Evolutionary conservation across 1,140 invertebrate species (phyloP).

Genomic region (Lerema accius): DNA sequence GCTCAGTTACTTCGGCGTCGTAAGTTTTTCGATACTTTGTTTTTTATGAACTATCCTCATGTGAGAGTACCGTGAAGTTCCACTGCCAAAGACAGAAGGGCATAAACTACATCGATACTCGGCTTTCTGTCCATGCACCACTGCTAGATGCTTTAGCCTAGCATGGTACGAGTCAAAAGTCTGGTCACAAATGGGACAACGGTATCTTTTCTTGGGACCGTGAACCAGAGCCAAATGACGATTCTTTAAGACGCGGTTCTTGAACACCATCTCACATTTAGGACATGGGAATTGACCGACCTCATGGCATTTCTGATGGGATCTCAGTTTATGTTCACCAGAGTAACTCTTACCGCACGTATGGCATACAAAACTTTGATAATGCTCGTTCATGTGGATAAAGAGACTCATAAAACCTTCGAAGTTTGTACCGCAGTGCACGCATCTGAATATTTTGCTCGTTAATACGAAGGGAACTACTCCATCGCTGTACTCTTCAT

Average conservation of each 20-base stretch:
- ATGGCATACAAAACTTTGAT: conserved; percentile 83
- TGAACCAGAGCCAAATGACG: conserved; percentile 47
- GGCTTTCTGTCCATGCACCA: conserved; percentile 52
- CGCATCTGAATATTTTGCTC: conserved; percentile 54
- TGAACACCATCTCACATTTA: conserved; percentile 87
- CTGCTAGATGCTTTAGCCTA: conserved; percentile 54
- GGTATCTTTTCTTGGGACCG: conserved; percentile 52
- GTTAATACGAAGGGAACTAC: conserved; percentile 58
- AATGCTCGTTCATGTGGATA: conserved; percentile 72
- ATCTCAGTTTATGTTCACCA: conserved; percentile 76
- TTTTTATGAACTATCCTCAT: conserved; percentile 53
- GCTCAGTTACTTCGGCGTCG: neutral
- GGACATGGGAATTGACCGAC: conserved; percentile 86
- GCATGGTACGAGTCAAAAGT: conserved; percentile 54
- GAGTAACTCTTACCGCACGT: conserved; percentile 86
- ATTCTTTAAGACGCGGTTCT: conserved; percentile 45
- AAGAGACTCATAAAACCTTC: conserved; percentile 56
- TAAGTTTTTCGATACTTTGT: conserved; percentile 28
- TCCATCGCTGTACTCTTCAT: conserved; percentile 47
- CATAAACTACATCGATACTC: conserved; percentile 60
- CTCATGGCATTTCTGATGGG: conserved; percentile 82
- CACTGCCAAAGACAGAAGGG: conserved; percentile 48
- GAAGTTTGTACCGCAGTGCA: conserved; percentile 60
- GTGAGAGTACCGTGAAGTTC: conserved; percentile 50
- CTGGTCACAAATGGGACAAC: conserved; percentile 55